Conservation (phyloP, 2,113 vertebrate genomes). For the Micronycteris hirsuta region DNA sequence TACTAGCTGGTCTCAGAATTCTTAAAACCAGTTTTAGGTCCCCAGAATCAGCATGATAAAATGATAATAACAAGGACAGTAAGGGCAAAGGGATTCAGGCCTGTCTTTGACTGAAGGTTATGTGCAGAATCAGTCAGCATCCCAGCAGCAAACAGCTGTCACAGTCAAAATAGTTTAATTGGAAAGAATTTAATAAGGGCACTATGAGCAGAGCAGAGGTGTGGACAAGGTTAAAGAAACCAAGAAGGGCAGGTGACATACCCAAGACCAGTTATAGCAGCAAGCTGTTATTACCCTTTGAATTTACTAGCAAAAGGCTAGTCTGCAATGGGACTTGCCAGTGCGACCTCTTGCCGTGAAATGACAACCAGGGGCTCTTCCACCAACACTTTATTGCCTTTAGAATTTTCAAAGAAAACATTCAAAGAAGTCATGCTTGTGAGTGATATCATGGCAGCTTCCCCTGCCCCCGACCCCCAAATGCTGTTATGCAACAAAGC, state of each 20-base stretch:
- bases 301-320: background rate
- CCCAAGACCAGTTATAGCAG: background rate
- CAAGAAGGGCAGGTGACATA: background rate
- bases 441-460: background rate
- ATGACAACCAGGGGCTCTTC: background rate
- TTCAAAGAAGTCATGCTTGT: background rate
- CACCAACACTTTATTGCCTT: background rate
- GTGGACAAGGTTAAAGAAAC: background rate
- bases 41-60: background rate
- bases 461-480: background rate
- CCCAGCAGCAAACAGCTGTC: background rate
- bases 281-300: background rate
- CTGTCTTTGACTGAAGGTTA: background rate
- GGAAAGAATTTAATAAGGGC: background rate
- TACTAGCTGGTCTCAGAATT: background rate
- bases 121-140: background rate
- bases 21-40: background rate
- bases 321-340: background rate
- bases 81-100: background rate
- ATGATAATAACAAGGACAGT: background rate
- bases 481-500: background rate
- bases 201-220: background rate
- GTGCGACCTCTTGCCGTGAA: background rate
- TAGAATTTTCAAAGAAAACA: conserved; percentile 30
- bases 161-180: background rate